Conservation (phyloP, 2,113 vertebrate species). For the Rhinogobius similis region DNA sequence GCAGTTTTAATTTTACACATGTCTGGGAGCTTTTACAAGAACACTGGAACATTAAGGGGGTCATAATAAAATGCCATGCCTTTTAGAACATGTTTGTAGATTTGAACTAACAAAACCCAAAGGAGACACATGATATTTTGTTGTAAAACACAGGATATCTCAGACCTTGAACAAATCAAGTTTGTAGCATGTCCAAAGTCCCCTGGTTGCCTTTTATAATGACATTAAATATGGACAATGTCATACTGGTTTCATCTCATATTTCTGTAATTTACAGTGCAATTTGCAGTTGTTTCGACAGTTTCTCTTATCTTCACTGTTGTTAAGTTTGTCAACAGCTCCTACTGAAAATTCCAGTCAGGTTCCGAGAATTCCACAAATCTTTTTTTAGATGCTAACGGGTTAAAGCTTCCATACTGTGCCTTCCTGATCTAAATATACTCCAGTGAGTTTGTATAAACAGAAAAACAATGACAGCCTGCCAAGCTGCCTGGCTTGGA, state of each 20-base stretch:
- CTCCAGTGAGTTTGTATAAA: constrained; percentile 51
- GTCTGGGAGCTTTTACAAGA: not conserved
- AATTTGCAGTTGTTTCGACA: not conserved
- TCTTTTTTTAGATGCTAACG: constrained; percentile 28
- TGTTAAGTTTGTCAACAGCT: constrained; percentile 24
- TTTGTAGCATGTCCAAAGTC: not conserved
- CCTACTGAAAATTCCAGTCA: constrained; percentile 8
- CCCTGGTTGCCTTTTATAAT: not conserved
- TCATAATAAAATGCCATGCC: not conserved
- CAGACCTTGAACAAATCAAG: not conserved
- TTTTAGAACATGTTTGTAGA: not conserved
- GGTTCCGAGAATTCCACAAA: constrained; percentile 12
- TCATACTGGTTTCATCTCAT: no score
- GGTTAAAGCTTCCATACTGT: constrained; percentile 15
- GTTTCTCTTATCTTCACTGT: not conserved
- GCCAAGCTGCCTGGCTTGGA: constrained; percentile 32
- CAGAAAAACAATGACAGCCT: constrained; percentile 56
- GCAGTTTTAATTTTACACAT: not conserved
- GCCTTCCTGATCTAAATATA: constrained; percentile 61
- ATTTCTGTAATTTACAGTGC: no score
- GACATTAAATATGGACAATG: no score
- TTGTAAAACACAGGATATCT: not conserved
- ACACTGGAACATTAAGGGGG: not conserved
- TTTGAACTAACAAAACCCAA: not conserved
- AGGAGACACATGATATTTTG: not conserved